These are phyloP conservation scores for Argyrosomus regius DNA, from an alignment of 2,797 vertebrate genomes.

Conservation along the genomic window DNA sequence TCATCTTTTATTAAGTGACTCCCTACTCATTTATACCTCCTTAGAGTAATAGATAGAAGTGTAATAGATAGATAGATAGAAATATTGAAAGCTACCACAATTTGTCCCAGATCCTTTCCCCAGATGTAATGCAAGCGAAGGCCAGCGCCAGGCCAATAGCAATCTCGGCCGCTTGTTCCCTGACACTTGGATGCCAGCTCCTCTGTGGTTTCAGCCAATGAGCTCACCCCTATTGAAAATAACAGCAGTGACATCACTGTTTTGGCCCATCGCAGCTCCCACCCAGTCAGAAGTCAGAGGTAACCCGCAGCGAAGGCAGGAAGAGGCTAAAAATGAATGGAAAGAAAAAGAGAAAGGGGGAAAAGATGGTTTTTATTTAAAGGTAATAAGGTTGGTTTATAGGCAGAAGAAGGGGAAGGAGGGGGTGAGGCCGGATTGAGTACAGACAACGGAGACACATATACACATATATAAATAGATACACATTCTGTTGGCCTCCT, in stretches of 20 bases:
- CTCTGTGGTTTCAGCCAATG: slow-evolving; percentile 80
- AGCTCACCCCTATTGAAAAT: slow-evolving; percentile 80
- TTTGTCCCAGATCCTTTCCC: slow-evolving; percentile 60
- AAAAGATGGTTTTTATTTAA: slow-evolving; percentile 66
- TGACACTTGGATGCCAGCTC: slow-evolving; percentile 80
- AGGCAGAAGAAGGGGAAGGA: slow-evolving; percentile 36
- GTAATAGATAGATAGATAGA: slow-evolving; percentile 23
- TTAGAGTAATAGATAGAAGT: slow-evolving; percentile 1
- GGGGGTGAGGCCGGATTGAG: slow-evolving; percentile 56
- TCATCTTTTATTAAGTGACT: slow-evolving; percentile 16
- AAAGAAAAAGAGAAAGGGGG: slow-evolving; percentile 50
- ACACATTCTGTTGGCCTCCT: slow-evolving; percentile 30
- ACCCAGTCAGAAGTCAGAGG: slow-evolving; percentile 73
- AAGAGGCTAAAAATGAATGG: slow-evolving; percentile 61
- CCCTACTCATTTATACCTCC: neutral
- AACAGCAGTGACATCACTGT: slow-evolving; percentile 81
- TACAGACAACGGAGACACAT: slow-evolving; percentile 44
- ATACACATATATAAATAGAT: slow-evolving; percentile 45
- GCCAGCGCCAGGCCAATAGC: slow-evolving; percentile 38
- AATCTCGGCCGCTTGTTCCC: slow-evolving; percentile 54
- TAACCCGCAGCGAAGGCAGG: slow-evolving; percentile 61
- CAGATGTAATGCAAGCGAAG: slow-evolving; percentile 59
- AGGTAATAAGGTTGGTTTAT: slow-evolving; percentile 65
- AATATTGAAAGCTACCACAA: slow-evolving; percentile 42
- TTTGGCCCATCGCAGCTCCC: slow-evolving; percentile 66